Conservation (phyloP, 1,140 invertebrate species). For the Drosophila prosaltans region DNA sequence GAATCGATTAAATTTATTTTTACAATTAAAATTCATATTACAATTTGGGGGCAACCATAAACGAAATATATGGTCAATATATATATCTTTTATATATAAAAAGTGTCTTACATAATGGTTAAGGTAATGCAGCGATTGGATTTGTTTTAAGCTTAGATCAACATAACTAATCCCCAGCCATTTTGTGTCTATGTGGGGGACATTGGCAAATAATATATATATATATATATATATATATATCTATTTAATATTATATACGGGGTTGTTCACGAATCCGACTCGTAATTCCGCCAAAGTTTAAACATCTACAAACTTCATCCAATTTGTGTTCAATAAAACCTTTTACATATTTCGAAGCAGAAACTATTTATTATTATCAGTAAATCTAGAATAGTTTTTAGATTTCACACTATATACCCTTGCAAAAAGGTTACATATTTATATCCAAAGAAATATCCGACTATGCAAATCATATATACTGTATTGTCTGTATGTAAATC, state of each 20-base stretch:
- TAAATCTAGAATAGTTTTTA: neutral
- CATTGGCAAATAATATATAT: neutral
- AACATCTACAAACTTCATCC: neutral
- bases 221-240: neutral
- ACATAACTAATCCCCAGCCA: constrained; percentile 8
- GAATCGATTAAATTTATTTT: constrained; percentile 22
- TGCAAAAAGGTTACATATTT: too few relatives aligned
- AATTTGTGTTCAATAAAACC: too few relatives aligned
- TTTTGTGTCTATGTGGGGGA: constrained; percentile 1
- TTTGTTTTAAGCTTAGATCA: constrained; percentile 3
- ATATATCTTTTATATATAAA: constrained; percentile 16
- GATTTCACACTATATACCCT: neutral
- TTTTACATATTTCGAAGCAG: neutral
- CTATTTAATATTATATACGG: constrained; percentile 1
- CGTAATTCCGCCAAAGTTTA: neutral
- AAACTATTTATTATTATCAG: neutral
- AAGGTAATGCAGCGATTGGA: constrained; percentile 15
- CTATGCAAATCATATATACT: too few relatives aligned
- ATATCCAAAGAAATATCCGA: too few relatives aligned
- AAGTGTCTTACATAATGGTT: constrained; percentile 13
- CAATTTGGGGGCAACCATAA: constrained; percentile 5
- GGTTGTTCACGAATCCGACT: neutral
- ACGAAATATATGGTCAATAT: neutral
- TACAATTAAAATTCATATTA: constrained; percentile 24
- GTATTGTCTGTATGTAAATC: too few relatives aligned